Evolutionary conservation across 2,888 invertebrate genomes (phyloP).

Genomic region (Erebia ligea): DNA sequence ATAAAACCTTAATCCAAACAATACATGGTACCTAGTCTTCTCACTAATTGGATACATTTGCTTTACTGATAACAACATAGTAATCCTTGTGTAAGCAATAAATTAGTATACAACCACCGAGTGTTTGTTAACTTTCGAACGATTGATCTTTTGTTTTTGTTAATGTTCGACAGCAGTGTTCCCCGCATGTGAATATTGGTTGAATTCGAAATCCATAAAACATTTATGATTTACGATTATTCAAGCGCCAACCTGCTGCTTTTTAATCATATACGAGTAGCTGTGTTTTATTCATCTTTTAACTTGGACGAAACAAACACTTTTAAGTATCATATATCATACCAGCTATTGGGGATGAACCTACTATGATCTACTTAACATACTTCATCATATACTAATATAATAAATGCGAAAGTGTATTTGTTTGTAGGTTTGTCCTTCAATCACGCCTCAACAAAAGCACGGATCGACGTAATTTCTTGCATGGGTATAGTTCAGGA

Average conservation of each 20-base stretch:
- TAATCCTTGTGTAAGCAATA: background rate
- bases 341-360: no score
- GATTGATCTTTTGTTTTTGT: background rate
- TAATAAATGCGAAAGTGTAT: no score
- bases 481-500: no score
- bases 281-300: constrained; percentile 22
- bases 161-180: constrained; percentile 10
- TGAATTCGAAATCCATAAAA: constrained; percentile 32
- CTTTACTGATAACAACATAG: background rate
- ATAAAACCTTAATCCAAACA: background rate
- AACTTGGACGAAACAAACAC: background rate
- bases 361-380: no score
- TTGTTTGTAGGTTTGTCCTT: no score
- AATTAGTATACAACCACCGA: background rate
- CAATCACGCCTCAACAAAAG: no score
- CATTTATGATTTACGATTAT: constrained; percentile 35
- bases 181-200: constrained; percentile 29
- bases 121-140: no score
- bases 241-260: constrained; percentile 21
- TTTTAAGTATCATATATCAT: no score
- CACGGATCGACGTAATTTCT: no score
- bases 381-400: no score
- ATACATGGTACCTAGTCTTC: background rate
- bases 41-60: constrained; percentile 6
- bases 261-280: constrained; percentile 17